A percentile compares a stretch with the other conserved stretches of the same genome.
Conservation (phyloP, 2,888 invertebrate species). For the Capitulum mitella region DNA sequence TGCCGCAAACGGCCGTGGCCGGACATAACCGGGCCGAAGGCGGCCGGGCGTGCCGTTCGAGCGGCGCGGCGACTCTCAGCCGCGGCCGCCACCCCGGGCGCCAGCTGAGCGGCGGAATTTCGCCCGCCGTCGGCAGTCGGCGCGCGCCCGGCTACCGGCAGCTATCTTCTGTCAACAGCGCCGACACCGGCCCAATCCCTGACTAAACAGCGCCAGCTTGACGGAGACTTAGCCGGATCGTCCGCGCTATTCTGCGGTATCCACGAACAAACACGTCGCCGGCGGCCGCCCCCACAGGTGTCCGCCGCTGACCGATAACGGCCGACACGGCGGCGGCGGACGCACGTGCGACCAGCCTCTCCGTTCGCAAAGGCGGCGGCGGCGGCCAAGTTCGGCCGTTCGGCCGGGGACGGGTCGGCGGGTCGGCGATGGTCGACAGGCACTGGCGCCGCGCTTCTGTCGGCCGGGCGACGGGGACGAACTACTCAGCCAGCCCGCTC, state of each 20-base stretch:
- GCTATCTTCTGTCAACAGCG: slow-evolving; percentile 2
- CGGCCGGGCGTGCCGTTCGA: too few relatives aligned
- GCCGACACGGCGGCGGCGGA: too few relatives aligned
- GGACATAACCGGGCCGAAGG: not conserved
- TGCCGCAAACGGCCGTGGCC: not conserved
- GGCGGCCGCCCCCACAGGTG: not conserved
- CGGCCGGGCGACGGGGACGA: too few relatives aligned
- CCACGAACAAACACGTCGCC: not conserved
- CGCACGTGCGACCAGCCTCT: not conserved
- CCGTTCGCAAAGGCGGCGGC: too few relatives aligned
- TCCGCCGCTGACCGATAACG: not conserved
- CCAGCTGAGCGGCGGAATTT: not conserved
- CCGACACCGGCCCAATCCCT: not conserved
- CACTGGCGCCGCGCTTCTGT: too few relatives aligned
- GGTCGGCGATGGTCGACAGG: not conserved
- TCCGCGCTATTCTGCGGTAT: not conserved
- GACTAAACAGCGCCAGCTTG: not conserved
- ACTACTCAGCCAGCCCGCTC: too few relatives aligned
- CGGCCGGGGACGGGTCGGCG: too few relatives aligned
- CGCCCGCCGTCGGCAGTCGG: not conserved
- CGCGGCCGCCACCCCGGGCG: not conserved
- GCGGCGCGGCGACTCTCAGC: too few relatives aligned
- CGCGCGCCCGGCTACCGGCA: not conserved
- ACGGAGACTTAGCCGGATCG: not conserved
- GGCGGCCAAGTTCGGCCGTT: not conserved